Conservation (phyloP, 2,888 invertebrate species). For the Dasypolia templi region DNA sequence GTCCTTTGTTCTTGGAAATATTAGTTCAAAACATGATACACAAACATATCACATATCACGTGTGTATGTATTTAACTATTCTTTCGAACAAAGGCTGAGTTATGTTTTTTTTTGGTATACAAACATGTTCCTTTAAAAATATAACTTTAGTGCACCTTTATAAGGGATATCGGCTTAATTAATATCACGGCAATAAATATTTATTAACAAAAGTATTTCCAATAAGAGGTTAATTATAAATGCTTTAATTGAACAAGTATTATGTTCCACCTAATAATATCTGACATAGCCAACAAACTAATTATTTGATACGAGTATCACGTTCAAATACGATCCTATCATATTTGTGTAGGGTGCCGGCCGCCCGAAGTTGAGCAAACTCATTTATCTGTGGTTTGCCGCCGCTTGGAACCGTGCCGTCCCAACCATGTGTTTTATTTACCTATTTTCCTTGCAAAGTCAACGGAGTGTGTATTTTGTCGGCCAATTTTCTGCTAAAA, state of each 20-base stretch:
- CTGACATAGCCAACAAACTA: constrained; percentile 17
- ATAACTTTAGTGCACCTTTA: not conserved
- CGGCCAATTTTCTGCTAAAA: constrained; percentile 50
- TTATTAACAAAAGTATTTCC: not conserved
- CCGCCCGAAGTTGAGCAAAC: constrained; percentile 48
- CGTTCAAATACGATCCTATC: constrained; percentile 39
- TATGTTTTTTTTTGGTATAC: no score
- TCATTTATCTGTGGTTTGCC: constrained; percentile 56
- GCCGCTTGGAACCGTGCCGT: constrained; percentile 19
- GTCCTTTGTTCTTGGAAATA: not conserved
- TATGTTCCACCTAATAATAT: constrained; percentile 1
- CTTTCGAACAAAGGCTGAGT: no score
- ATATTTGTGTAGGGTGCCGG: constrained; percentile 54
- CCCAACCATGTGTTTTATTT: constrained; percentile 48
- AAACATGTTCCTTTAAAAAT: not conserved
- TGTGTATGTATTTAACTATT: no score
- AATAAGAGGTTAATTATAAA: not conserved
- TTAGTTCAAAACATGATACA: no score
- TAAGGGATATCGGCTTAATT: not conserved
- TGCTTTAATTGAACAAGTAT: no score
- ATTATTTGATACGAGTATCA: constrained; percentile 48
- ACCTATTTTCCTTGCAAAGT: constrained; percentile 56
- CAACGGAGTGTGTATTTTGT: constrained; percentile 57
- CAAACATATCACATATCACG: no score
- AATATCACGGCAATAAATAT: no score